phyloP scores from a whole-genome alignment of 2,888 invertebrate species.

The Aquatica leii region DNA sequence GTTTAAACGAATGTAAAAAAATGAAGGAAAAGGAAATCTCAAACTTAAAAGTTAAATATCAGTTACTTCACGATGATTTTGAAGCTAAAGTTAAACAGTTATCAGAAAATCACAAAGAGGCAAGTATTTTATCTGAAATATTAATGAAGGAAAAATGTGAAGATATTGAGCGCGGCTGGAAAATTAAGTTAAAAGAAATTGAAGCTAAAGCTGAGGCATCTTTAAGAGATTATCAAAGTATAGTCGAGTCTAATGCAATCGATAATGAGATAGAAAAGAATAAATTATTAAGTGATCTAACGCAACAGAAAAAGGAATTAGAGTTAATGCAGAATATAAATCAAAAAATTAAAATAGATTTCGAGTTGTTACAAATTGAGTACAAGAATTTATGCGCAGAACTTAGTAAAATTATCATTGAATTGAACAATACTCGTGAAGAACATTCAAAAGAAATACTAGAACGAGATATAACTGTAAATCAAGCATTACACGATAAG shows the following conservation, averaged over 20 bases:
- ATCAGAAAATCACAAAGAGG: conserved; percentile 57
- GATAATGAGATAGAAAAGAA: conserved; percentile 65
- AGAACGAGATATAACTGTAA: conserved; percentile 59
- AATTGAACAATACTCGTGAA: conserved; percentile 34
- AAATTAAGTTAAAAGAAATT: conserved; percentile 59
- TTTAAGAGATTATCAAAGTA: no score
- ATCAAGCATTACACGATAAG: conserved; percentile 63
- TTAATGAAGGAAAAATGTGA: conserved; percentile 60
- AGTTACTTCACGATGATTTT: conserved; percentile 42
- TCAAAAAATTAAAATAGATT: conserved; percentile 25
- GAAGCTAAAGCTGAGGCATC: conserved; percentile 66
- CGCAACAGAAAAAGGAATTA: conserved; percentile 41
- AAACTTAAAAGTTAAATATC: conserved; percentile 50
- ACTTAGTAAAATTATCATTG: conserved; percentile 36
- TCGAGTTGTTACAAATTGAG: conserved; percentile 29
- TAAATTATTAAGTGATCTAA: conserved; percentile 55
- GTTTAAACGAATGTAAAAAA: conserved; percentile 45
- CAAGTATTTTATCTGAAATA: conserved; percentile 55
- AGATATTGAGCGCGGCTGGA: conserved; percentile 59
- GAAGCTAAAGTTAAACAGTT: conserved; percentile 57
- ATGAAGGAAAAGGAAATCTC: conserved; percentile 41
- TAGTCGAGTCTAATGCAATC: conserved; percentile 64
- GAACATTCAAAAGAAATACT: conserved; percentile 35
- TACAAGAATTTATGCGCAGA: conserved; percentile 42
- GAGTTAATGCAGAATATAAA: conserved; percentile 39